Evolutionary conservation across 2,797 vertebrate species (phyloP).

Genomic region (Spinus pinus): DNA sequence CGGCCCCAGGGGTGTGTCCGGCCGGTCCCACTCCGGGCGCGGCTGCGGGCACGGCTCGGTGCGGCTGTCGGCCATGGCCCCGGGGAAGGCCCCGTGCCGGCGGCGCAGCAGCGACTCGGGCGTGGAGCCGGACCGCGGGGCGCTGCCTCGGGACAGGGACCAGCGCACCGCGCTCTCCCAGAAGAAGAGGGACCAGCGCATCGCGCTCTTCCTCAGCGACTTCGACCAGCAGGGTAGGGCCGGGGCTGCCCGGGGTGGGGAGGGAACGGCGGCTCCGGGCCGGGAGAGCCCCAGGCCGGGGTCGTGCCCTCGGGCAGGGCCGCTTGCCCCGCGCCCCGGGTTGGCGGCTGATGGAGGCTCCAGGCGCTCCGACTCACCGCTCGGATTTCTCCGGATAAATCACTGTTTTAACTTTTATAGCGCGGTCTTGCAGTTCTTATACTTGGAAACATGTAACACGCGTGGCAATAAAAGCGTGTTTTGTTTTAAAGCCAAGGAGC

Average conservation of each 20-base stretch:
- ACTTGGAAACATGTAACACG: fast-evolving
- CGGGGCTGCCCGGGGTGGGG: neutral
- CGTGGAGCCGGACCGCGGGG: conserved; percentile 13
- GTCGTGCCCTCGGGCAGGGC: neutral
- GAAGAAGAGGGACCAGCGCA: neutral
- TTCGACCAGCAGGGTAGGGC: conserved; percentile 50
- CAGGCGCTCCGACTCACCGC: fast-evolving
- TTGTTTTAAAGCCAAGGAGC: conserved; percentile 73
- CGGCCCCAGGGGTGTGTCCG: neutral
- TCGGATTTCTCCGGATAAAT: neutral
- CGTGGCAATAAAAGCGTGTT: neutral
- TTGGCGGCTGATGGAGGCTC: fast-evolving
- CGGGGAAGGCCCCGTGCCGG: neutral
- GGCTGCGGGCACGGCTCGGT: neutral
- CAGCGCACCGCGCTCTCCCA: neutral
- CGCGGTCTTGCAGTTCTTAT: fast-evolving
- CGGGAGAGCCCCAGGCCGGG: neutral
- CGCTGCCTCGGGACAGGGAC: neutral
- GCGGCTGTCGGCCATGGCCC: neutral
- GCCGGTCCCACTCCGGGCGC: neutral
- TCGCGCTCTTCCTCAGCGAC: conserved; percentile 47
- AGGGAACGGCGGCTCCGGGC: neutral
- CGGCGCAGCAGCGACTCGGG: conserved; percentile 45
- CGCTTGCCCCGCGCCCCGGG: no score
- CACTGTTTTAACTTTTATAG: fast-evolving